Percentiles rank a stretch among this genome's conserved stretches.
Conservation (phyloP, 2,113 vertebrate species). For the Athene cunicularia region DNA sequence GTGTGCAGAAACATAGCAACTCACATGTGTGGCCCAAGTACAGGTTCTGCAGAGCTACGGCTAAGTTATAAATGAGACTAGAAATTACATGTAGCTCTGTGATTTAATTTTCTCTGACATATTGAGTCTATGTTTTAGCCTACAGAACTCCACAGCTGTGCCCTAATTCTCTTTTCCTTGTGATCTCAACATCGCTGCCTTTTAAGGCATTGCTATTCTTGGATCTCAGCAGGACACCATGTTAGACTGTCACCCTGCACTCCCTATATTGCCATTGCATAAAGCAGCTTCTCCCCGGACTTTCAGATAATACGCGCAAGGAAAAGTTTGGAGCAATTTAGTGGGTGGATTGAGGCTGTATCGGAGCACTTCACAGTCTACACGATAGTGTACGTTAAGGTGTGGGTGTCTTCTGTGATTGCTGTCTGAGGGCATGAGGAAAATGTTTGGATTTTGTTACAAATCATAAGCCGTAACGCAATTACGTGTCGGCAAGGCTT, state of each 20-base stretch:
- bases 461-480: not conserved
- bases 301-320: not conserved
- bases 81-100: conserved; percentile 66
- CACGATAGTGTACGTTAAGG: rapidly evolving
- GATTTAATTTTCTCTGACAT: conserved; percentile 89
- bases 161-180: conserved; percentile 84
- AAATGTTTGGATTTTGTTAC: not conserved
- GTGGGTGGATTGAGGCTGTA: not conserved
- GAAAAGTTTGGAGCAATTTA: conserved; percentile 15
- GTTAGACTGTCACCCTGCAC: conserved; percentile 75
- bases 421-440: not conserved
- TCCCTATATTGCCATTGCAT: conserved; percentile 26
- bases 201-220: conserved; percentile 82
- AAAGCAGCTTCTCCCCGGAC: conserved; percentile 28
- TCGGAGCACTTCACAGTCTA: not conserved
- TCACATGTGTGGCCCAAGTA: not conserved
- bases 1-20: not conserved
- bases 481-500: not conserved
- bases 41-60: conserved; percentile 44
- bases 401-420: not conserved
- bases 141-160: conserved; percentile 88
- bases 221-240: conserved; percentile 73
- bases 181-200: conserved; percentile 83
- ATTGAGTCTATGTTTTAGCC: conserved; percentile 90
- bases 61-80: not conserved